A percentile compares a stretch with the other conserved stretches of the same genome.
These are phyloP conservation scores for Nomada fucata DNA, from an alignment of 2,888 invertebrate species.

Conservation along the genomic window DNA sequence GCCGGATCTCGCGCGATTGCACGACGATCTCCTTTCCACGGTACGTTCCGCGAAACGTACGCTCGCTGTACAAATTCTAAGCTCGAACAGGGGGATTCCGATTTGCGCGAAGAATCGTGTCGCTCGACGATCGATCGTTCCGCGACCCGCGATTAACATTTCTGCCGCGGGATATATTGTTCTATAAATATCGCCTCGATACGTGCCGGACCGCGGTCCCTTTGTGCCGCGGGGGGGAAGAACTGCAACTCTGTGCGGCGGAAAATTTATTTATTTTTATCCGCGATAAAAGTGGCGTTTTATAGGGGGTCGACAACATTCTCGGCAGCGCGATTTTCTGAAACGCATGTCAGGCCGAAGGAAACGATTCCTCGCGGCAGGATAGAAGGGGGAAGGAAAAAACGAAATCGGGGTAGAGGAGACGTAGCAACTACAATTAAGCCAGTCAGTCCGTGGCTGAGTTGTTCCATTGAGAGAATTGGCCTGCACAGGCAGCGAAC, in stretches of 20 bases:
- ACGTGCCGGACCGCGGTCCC: too few species aligned
- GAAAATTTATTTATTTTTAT: not conserved
- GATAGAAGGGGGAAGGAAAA: conserved; percentile 46
- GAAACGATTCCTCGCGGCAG: conserved; percentile 50
- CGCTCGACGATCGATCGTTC: not conserved
- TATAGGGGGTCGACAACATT: not conserved
- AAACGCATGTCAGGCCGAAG: conserved; percentile 47
- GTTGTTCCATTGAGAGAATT: conserved; percentile 83
- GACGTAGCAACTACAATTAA: conserved; percentile 82
- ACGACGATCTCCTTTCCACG: conserved; percentile 68
- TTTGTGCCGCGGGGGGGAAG: too few species aligned
- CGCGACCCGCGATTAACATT: conserved; percentile 11
- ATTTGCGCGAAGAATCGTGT: conserved; percentile 17
- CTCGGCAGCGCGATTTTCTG: conserved; percentile 64
- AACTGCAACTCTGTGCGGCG: too few species aligned
- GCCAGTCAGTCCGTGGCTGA: conserved; percentile 81
- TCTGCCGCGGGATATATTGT: not conserved
- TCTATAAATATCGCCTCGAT: not conserved
- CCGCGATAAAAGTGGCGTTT: not conserved
- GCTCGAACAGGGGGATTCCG: conserved; percentile 24
- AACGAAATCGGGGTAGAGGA: conserved; percentile 61
- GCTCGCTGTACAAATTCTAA: conserved; percentile 51
- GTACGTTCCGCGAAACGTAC: conserved; percentile 60
- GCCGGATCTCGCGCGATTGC: conserved; percentile 76
- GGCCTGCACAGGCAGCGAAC: conserved; percentile 79